Conservation (phyloP, 2,113 vertebrate species). For the Phoxinus phoxinus region DNA sequence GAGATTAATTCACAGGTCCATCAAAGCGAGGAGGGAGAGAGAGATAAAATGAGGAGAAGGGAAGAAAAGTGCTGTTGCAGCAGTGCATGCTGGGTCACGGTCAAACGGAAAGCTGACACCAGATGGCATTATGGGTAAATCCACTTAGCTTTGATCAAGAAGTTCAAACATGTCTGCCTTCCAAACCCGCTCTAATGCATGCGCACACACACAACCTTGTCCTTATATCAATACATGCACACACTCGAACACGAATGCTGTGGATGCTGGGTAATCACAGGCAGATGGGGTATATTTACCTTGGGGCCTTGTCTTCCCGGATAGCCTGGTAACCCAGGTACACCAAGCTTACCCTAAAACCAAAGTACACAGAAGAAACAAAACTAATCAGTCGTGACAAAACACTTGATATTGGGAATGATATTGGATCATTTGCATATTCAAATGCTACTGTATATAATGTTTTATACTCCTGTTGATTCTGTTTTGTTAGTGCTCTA, state of each 20-base stretch:
- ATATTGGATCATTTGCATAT: neutral
- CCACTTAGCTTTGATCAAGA: constrained; percentile 70
- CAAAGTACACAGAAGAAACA: constrained; percentile 16
- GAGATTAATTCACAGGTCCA: constrained; percentile 46
- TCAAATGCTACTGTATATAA: too few species aligned
- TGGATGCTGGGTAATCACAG: constrained; percentile 12
- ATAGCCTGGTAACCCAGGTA: constrained; percentile 94
- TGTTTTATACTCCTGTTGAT: too few species aligned
- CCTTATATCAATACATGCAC: constrained; percentile 14
- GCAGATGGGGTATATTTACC: constrained; percentile 71
- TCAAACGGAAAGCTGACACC: constrained; percentile 58
- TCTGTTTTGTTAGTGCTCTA: too few species aligned
- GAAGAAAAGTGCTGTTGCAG: constrained; percentile 55
- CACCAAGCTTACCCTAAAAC: constrained; percentile 92
- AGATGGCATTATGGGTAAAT: constrained; percentile 66
- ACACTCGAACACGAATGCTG: neutral
- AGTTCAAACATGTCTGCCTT: constrained; percentile 64
- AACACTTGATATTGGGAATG: neutral
- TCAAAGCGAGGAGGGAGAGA: constrained; percentile 48
- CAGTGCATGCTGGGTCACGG: constrained; percentile 48
- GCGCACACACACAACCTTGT: constrained; percentile 28
- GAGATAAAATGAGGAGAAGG: constrained; percentile 34
- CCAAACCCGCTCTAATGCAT: constrained; percentile 31
- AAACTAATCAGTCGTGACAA: neutral
- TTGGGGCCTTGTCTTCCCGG: constrained; percentile 96